Conservation (phyloP, 2,113 vertebrate species). For the Esox niger region DNA sequence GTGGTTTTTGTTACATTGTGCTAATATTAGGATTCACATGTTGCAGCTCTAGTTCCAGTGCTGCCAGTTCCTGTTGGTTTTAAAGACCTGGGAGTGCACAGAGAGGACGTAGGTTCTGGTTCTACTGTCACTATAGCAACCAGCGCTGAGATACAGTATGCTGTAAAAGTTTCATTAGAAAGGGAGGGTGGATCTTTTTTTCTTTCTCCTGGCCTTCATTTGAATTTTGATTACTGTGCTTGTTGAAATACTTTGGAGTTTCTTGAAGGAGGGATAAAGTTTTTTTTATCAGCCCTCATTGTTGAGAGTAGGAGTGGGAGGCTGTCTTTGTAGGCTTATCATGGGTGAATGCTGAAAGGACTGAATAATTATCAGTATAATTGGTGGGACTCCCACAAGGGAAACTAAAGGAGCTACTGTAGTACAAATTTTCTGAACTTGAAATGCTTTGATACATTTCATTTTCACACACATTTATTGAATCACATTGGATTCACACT, state of each 20-base stretch:
- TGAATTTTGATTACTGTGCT: conserved; percentile 39
- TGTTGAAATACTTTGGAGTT: conserved; percentile 28
- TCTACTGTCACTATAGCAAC: conserved; percentile 41
- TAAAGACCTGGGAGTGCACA: neutral
- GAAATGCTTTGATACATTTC: neutral
- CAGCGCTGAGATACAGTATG: conserved; percentile 10
- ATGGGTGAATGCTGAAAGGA: conserved; percentile 19
- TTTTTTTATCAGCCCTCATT: conserved; percentile 22
- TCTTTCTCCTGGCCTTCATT: conserved; percentile 16
- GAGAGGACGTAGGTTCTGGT: conserved; percentile 1
- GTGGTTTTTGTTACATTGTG: too few relatives aligned
- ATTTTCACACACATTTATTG: neutral
- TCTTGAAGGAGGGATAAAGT: conserved; percentile 18
- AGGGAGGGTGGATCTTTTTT: conserved; percentile 13
- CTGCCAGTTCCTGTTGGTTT: neutral
- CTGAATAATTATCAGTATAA: conserved; percentile 30
- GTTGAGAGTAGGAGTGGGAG: conserved; percentile 18
- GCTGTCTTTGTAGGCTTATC: conserved; percentile 22
- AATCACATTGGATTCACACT: neutral
- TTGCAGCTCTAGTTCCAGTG: too few relatives aligned
- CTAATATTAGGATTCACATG: too few relatives aligned
- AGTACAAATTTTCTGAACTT: neutral
- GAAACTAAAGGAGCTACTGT: neutral
- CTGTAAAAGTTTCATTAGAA: conserved; percentile 39
- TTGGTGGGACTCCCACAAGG: conserved; percentile 14